Evolutionary conservation across 1,140 invertebrate genomes (phyloP), one percentile per base, ranked within the genome.

Genomic region (Papilio polytes): DNA sequence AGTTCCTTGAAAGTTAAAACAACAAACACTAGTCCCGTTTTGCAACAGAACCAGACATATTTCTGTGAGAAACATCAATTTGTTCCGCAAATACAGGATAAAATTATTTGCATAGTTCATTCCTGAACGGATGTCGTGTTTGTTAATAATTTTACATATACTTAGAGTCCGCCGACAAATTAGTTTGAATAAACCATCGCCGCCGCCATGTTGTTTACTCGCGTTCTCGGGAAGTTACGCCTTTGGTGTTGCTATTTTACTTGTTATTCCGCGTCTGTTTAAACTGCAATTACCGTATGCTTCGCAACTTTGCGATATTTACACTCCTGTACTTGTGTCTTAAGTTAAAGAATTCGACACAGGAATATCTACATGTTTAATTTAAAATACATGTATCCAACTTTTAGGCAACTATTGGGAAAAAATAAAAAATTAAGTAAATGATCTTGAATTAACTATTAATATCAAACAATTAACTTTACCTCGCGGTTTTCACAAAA

Each of bases 41-140:
- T 15, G 63, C 63, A 31, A 36, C 63, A 66, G 26, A 15, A 31
- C 22, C 63, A 70, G 63, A 7, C 3, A 70, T 22, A 26, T 70
- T 70, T 70, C 63, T 70, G 63, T 70, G 63, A 70, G 63, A 70
- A 70, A 70, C 63, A 70, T 70, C 63, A 70, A 70, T 70, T 70
- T 70, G 63, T 36, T 70, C 12, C 26, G 26, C 63, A 70, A 70
- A 70, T 36, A 70, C 22, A 70, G 63, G 63, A 70, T 70, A 70
- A 70, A 70, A 70, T 70, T 70, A 70, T 70, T 70, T 70, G 26
- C 26, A 70, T 70, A 70, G 63, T 70, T 70, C 63, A 36, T 70
- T 70, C 63, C 63, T 70, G 63, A 70, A 70, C 63, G 63, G 63
- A 70, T 70, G 63, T 70, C 26, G 63, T 70, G 63, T 70, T 70